Conservation (phyloP, 2,888 invertebrate species). For the Polylopha cassiicola region DNA sequence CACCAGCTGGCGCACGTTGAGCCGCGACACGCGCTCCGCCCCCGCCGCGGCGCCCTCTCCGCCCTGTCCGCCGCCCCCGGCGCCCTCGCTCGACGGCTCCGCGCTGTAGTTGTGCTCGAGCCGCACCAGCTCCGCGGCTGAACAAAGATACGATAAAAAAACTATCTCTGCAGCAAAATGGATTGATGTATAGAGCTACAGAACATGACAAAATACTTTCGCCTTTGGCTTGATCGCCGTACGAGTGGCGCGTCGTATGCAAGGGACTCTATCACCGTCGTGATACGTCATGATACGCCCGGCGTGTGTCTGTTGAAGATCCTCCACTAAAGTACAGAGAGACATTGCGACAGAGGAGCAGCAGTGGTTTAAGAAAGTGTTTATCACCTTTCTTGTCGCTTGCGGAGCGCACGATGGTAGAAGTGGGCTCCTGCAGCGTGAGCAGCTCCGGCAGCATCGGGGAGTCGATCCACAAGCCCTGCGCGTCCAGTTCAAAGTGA, state of each 20-base stretch:
- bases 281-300: too few relatives aligned
- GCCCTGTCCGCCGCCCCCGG: too few relatives aligned
- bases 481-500: slow-evolving; percentile 68
- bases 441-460: slow-evolving; percentile 70
- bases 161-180: background rate
- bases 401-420: slow-evolving; percentile 36
- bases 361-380: too few relatives aligned
- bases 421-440: slow-evolving; percentile 45
- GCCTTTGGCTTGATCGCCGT: too few relatives aligned
- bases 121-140: slow-evolving; percentile 55
- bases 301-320: too few relatives aligned
- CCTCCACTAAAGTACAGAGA: too few relatives aligned
- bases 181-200: background rate
- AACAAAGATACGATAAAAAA: slow-evolving; percentile 22
- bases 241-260: too few relatives aligned
- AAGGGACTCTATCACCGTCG: too few relatives aligned
- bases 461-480: slow-evolving; percentile 70
- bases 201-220: too few relatives aligned
- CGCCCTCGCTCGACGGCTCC: slow-evolving; percentile 42
- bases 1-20: slow-evolving; percentile 66
- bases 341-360: too few relatives aligned
- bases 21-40: slow-evolving; percentile 48
- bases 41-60: too few relatives aligned
- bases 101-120: slow-evolving; percentile 63
- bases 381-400: slow-evolving; percentile 58